Conservation (phyloP, 2,888 invertebrate species). For the Lithosia quadra region DNA sequence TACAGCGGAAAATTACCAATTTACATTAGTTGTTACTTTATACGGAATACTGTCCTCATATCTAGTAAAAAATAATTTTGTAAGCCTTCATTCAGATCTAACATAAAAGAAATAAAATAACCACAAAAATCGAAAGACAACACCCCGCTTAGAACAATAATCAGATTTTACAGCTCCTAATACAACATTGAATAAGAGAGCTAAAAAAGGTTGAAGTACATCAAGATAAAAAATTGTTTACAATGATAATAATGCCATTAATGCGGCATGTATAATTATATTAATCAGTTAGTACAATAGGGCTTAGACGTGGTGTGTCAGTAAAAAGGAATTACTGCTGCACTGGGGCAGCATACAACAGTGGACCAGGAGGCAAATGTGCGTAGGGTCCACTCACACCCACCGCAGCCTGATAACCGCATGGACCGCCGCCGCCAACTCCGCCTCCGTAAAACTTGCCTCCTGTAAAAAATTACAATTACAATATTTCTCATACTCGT, state of each 20-base stretch:
- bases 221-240: constrained; percentile 30
- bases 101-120: constrained; percentile 63
- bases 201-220: constrained; percentile 50
- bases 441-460: constrained; percentile 92
- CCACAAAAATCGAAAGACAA: constrained; percentile 58
- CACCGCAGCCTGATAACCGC: constrained; percentile 90
- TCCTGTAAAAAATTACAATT: constrained; percentile 64
- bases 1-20: constrained; percentile 43
- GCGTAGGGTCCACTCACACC: constrained; percentile 88
- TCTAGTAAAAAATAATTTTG: constrained; percentile 61
- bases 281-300: constrained; percentile 36
- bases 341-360: constrained; percentile 89
- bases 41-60: constrained; percentile 47
- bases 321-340: constrained; percentile 88
- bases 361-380: constrained; percentile 86
- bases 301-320: constrained; percentile 43
- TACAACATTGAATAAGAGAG: constrained; percentile 55
- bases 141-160: constrained; percentile 55
- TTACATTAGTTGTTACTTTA: constrained; percentile 40
- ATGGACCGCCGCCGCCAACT: constrained; percentile 86
- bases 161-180: constrained; percentile 61
- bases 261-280: constrained; percentile 31
- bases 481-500: background rate
- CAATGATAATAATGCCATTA: constrained; percentile 44
- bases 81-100: constrained; percentile 82